Evolutionary conservation across 1,140 invertebrate genomes (phyloP), one percentile per base, ranked within the genome.

Genomic region (Pollicipes pollicipes): DNA sequence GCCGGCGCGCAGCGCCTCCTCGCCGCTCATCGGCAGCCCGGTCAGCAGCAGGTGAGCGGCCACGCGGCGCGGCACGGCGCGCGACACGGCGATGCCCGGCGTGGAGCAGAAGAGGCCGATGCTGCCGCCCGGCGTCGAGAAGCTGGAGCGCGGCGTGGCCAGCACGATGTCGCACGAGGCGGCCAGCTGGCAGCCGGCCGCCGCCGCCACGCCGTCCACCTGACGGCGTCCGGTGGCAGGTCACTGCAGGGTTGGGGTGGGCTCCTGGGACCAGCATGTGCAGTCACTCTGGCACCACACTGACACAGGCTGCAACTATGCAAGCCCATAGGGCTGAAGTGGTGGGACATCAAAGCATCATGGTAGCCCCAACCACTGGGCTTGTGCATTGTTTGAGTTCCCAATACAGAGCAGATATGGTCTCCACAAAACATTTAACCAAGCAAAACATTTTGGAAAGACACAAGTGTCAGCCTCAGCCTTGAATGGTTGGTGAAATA

Each of bases 41-140:
- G 88, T 90, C 74, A 92, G 84, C 2, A 97, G 81, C 93, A 96
- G 95, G 71, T 92, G 88, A 76, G 89, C 84, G 27, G 91, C 90
- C 70, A 84, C 82, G 78, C 93, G 92, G 75, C 85, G 85, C 0
- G 88, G 86, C 27, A 94, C 83, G 74, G 83, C 84, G 75, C 93
- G 84, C 26, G 86, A 85, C 8, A 97, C 77, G 32, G 93, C 88
- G 68, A 98, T 88, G 24, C 91, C 93, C 21, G 95, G 96, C 0
- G 95, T 98, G 30, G 92, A 95, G 79, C 96, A 98, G 80, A 98
- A 98, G 76, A 98, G 85, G 30, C 96, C 95, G 78, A 95, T 87
- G 79, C 88, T 91, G 2, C 88, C 88, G 0, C 95, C 95, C 70
- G 96, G 95, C 66, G 94, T 96, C 28, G 93, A 93, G 82, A 98